These are phyloP conservation scores for Microctenopoma stevenorrisi DNA, from an alignment of 2,797 vertebrate genomes.

Conservation along the genomic window DNA sequence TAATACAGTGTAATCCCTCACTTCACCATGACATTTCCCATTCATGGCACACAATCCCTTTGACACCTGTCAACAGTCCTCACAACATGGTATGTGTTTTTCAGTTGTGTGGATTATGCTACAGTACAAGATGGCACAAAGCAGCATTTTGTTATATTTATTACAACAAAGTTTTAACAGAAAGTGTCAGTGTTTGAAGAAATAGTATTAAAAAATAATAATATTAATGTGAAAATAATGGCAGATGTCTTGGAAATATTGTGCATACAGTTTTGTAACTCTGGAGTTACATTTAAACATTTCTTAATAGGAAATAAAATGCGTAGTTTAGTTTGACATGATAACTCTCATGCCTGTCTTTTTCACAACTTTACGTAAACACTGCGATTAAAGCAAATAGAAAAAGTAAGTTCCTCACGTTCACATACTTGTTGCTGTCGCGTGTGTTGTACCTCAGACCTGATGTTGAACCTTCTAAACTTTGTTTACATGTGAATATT, in stretches of 20 bases:
- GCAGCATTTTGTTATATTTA: slow-evolving; percentile 11
- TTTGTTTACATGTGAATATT: too few relatives aligned
- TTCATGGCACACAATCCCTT: slow-evolving; percentile 66
- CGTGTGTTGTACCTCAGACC: too few relatives aligned
- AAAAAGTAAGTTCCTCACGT: too few relatives aligned
- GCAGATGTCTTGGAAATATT: neutral
- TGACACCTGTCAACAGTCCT: slow-evolving; percentile 64
- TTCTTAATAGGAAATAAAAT: neutral
- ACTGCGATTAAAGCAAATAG: neutral
- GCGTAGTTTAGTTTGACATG: neutral
- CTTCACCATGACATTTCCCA: slow-evolving; percentile 64
- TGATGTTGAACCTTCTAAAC: too few relatives aligned
- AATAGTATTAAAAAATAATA: slow-evolving; percentile 2
- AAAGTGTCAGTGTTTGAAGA: slow-evolving; percentile 18
- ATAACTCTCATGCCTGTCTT: neutral
- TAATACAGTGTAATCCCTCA: slow-evolving; percentile 76
- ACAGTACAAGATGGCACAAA: slow-evolving; percentile 9
- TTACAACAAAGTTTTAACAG: slow-evolving; percentile 6
- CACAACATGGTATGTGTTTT: slow-evolving; percentile 41
- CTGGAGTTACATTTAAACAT: neutral
- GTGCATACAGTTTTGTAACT: neutral
- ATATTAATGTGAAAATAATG: neutral
- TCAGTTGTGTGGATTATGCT: slow-evolving; percentile 9
- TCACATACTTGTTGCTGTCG: too few relatives aligned
- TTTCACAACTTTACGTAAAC: neutral